Conservation (phyloP, 2,888 invertebrate species). For the Microchrysa polita region DNA sequence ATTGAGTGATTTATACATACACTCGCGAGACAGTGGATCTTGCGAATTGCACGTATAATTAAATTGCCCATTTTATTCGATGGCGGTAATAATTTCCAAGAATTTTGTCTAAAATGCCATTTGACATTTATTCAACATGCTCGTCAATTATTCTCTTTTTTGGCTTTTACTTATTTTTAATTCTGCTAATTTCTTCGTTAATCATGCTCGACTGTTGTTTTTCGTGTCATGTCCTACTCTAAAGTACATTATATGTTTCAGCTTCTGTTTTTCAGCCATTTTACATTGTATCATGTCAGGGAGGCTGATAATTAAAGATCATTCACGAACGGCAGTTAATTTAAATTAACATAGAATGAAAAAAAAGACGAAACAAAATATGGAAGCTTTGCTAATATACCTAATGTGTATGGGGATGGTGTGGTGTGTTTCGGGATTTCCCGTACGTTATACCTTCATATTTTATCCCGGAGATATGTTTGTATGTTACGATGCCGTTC, state of each 20-base stretch:
- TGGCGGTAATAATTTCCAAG: conserved; percentile 28
- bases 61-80: conserved; percentile 22
- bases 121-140: conserved; percentile 30
- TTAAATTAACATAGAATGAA: conserved; percentile 54
- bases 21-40: conserved; percentile 44
- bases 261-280: conserved; percentile 30
- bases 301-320: conserved; percentile 52
- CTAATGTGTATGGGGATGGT: background rate
- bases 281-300: conserved; percentile 43
- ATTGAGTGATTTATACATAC: conserved; percentile 53
- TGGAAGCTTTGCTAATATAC: conserved; percentile 4
- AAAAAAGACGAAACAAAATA: conserved; percentile 4
- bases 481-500: background rate
- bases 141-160: background rate
- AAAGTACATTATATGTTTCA: conserved; percentile 11
- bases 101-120: conserved; percentile 36
- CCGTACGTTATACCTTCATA: conserved; percentile 46
- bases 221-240: conserved; percentile 3
- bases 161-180: background rate
- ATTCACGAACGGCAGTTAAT: conserved; percentile 52
- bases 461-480: conserved; percentile 41
- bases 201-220: background rate
- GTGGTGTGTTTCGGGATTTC: conserved; percentile 44
- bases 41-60: conserved; percentile 35
- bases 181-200: conserved; percentile 20